phyloP scores from a whole-genome alignment of 1,140 invertebrate species.

The Gryllus bimaculatus region DNA sequence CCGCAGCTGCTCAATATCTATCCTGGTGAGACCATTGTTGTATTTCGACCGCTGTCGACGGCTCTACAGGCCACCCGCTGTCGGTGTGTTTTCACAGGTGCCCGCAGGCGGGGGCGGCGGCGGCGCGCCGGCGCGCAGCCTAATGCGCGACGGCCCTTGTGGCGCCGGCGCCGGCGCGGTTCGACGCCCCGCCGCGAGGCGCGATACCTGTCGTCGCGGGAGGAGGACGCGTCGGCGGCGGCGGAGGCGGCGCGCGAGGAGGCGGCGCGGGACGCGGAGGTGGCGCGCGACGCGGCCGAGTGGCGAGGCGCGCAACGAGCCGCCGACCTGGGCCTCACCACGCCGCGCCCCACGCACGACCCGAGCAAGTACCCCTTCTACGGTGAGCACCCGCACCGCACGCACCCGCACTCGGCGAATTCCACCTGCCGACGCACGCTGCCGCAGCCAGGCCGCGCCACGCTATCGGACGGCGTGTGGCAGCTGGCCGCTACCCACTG shows the following conservation, averaged over 20 bases:
- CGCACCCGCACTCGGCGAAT: no score
- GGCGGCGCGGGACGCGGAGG: background rate
- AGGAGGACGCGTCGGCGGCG: background rate
- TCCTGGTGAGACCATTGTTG: no score
- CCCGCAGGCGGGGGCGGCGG: no score
- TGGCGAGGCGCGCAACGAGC: background rate
- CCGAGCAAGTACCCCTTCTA: conserved; percentile 40
- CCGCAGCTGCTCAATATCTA: no score
- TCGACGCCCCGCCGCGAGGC: background rate
- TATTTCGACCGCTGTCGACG: no score
- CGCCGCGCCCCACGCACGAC: conserved; percentile 27
- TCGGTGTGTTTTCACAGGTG: no score
- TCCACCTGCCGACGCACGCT: no score
- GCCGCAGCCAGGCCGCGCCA: no score
- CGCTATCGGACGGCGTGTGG: no score
- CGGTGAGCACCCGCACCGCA: conserved; percentile 18
- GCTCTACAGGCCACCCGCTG: no score
- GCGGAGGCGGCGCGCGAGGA: background rate
- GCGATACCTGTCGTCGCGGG: background rate
- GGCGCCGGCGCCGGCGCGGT: no score
- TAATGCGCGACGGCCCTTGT: background rate
- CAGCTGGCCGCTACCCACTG: no score
- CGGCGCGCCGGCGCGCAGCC: background rate
- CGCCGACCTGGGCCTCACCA: conserved; percentile 6
- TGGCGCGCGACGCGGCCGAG: background rate